Evolutionary conservation across 1,140 invertebrate species (phyloP).

Genomic region (Apis mellifera): DNA sequence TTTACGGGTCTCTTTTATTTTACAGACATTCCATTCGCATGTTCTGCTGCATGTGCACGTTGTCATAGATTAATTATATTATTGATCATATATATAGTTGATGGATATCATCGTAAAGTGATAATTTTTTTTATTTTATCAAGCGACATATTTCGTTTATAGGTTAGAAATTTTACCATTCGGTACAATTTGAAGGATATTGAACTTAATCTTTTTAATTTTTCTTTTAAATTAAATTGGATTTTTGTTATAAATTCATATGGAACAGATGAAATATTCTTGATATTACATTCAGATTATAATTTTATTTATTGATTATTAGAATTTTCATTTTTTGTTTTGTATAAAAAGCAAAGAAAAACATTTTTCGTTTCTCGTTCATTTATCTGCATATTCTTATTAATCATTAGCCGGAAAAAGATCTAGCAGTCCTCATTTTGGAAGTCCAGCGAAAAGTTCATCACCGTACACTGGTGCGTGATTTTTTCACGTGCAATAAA

Average conservation of each 20-base stretch:
- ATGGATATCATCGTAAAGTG: neutral
- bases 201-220: too few relatives aligned
- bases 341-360: neutral
- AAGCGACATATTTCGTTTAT: neutral
- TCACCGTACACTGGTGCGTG: slow-evolving; percentile 73
- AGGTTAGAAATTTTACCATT: neutral
- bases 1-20: neutral
- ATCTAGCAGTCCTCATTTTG: slow-evolving; percentile 75
- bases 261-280: neutral
- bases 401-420: slow-evolving; percentile 72
- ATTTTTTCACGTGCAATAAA: slow-evolving; percentile 48
- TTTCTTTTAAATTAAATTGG: neutral
- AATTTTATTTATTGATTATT: neutral
- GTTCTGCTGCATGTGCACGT: slow-evolving; percentile 44
- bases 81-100: neutral
- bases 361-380: slow-evolving; percentile 37
- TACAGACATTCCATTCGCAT: slow-evolving; percentile 35
- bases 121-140: neutral
- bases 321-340: neutral
- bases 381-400: slow-evolving; percentile 24
- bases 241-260: too few relatives aligned
- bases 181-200: too few relatives aligned
- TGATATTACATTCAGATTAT: neutral
- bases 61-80: slow-evolving; percentile 24
- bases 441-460: slow-evolving; percentile 75